These are phyloP conservation scores for Periophthalmus magnuspinnatus DNA, from an alignment of 2,797 vertebrate genomes.

Conservation along the genomic window DNA sequence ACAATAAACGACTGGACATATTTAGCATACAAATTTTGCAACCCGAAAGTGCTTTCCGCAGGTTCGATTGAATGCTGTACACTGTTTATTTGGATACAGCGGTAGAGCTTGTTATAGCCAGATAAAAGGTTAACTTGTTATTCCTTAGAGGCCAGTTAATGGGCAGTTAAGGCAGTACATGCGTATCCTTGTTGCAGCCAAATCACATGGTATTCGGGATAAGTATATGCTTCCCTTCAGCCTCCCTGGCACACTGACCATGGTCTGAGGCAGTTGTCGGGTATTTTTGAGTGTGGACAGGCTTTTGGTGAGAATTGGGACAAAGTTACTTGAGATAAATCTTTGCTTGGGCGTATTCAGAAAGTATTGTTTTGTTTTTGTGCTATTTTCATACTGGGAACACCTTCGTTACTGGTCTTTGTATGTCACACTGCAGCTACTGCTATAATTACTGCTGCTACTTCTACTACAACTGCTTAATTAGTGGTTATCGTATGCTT, in stretches of 20 bases:
- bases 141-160: conserved; percentile 76
- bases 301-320: conserved; percentile 57
- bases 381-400: background rate
- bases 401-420: background rate
- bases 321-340: conserved; percentile 13
- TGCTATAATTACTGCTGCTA: too few species aligned
- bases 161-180: conserved; percentile 73
- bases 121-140: conserved; percentile 80
- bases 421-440: background rate
- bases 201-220: conserved; percentile 74
- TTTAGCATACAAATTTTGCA: conserved; percentile 60
- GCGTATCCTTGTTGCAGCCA: conserved; percentile 66
- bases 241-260: conserved; percentile 62
- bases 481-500: background rate
- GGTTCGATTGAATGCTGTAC: conserved; percentile 57
- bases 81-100: conserved; percentile 71
- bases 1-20: conserved; percentile 59
- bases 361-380: background rate
- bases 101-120: conserved; percentile 72
- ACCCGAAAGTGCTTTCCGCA: conserved; percentile 51
- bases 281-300: conserved; percentile 70
- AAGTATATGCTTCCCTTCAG: conserved; percentile 72
- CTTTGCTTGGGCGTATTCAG: background rate
- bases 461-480: too few species aligned
- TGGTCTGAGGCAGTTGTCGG: conserved; percentile 69